Conservation (phyloP, 2,888 invertebrate genomes). For the Coremacera marginata region DNA sequence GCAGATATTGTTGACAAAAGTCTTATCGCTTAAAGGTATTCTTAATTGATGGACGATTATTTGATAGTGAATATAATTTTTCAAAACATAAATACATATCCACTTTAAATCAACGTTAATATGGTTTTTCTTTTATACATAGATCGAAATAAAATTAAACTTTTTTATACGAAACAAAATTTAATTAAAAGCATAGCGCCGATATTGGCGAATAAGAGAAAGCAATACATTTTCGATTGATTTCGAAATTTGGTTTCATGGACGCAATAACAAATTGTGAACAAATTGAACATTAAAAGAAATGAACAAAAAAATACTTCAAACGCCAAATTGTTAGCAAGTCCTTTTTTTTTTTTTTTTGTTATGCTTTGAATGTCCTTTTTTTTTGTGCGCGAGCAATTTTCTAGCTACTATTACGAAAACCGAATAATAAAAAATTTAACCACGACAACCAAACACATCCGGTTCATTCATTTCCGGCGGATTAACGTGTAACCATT, state of each 20-base stretch:
- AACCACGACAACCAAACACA: conserved; percentile 37
- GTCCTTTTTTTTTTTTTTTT: conserved; percentile 10
- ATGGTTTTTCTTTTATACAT: background rate
- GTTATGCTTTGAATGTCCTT: conserved; percentile 17
- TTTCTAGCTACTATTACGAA: background rate
- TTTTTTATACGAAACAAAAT: too few relatives aligned
- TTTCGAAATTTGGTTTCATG: too few relatives aligned
- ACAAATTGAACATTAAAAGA: conserved; percentile 18
- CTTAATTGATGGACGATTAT: too few relatives aligned
- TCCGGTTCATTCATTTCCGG: conserved; percentile 44
- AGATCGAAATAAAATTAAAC: background rate
- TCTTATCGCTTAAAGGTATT: too few relatives aligned
- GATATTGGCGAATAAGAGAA: too few relatives aligned
- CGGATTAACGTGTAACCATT: conserved; percentile 33
- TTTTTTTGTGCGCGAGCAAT: conserved; percentile 35
- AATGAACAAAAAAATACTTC: background rate
- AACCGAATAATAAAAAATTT: background rate
- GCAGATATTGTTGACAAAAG: too few relatives aligned
- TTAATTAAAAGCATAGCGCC: too few relatives aligned
- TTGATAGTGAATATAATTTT: too few relatives aligned
- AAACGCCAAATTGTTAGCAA: conserved; percentile 6
- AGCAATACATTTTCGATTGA: too few relatives aligned
- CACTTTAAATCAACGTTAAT: too few relatives aligned
- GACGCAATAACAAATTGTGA: conserved; percentile 11
- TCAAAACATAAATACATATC: too few relatives aligned